Percentiles rank a stretch among this genome's conserved stretches.
These are phyloP conservation scores for Neopipo cinnamomea DNA, from an alignment of 2,113 vertebrate species.

Conservation along the genomic window DNA sequence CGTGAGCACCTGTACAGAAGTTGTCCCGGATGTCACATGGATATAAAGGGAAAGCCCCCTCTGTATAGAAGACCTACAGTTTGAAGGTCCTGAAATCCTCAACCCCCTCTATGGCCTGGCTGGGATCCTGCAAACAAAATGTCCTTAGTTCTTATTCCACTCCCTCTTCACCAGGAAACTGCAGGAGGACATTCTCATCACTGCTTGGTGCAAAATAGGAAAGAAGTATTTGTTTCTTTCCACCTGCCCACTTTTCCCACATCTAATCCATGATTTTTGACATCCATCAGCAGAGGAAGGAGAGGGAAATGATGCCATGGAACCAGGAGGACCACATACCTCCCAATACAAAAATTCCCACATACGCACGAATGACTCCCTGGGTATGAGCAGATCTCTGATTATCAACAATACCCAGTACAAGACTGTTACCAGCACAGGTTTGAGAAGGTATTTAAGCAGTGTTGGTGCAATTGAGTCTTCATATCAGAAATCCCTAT, in stretches of 20 bases:
- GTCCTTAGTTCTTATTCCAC: neutral
- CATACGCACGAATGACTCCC: neutral
- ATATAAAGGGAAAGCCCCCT: neutral
- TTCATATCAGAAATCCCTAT: neutral
- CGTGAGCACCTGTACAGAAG: neutral
- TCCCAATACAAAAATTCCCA: neutral
- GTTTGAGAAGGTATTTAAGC: neutral
- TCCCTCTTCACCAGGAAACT: neutral
- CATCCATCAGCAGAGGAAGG: neutral
- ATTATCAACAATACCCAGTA: neutral
- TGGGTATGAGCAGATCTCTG: neutral
- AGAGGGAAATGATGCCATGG: neutral
- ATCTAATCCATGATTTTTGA: neutral
- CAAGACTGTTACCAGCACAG: neutral
- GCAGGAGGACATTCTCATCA: neutral
- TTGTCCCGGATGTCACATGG: neutral
- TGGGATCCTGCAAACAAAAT: neutral
- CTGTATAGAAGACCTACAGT: neutral
- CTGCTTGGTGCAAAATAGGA: neutral
- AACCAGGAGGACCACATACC: neutral
- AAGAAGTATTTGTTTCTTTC: neutral
- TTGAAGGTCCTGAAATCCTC: neutral
- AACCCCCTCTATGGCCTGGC: fast-evolving
- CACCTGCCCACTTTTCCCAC: neutral
- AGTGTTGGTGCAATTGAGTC: fast-evolving